A percentile compares a stretch with the other conserved stretches of the same genome.
These are phyloP conservation scores for Epinephelus lanceolatus DNA, from an alignment of 2,113 vertebrate genomes.

Conservation along the genomic window DNA sequence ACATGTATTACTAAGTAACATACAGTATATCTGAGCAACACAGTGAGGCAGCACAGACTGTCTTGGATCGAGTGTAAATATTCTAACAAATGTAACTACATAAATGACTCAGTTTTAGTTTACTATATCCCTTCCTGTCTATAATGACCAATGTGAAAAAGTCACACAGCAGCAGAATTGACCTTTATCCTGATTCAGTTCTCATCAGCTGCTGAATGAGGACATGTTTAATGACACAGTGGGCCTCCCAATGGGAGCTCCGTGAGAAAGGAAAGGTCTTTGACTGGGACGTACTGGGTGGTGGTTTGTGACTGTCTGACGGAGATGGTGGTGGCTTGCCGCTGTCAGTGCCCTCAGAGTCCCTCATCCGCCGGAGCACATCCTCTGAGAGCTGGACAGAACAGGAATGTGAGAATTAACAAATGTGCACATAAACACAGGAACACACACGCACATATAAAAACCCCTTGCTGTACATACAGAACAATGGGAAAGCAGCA, in stretches of 20 bases:
- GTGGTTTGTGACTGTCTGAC: constrained; percentile 55
- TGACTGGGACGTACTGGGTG: constrained; percentile 62
- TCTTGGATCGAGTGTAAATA: background rate
- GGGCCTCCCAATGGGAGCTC: background rate
- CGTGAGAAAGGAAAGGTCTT: background rate
- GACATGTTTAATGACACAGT: background rate
- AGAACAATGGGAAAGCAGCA: background rate
- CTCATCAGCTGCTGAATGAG: background rate
- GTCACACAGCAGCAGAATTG: background rate
- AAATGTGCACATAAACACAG: background rate
- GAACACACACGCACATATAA: background rate
- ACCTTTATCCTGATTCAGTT: background rate
- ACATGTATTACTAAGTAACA: background rate
- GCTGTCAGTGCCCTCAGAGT: constrained; percentile 50
- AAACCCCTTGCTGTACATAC: background rate
- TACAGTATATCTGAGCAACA: background rate
- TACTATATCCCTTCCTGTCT: background rate
- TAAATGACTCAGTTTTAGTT: background rate
- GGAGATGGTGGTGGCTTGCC: constrained; percentile 35
- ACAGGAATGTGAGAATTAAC: background rate
- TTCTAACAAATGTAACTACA: background rate
- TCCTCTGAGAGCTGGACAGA: constrained; percentile 80
- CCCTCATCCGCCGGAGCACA: constrained; percentile 81
- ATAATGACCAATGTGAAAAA: background rate
- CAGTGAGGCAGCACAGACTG: background rate